Conservation (phyloP, 2,113 vertebrate genomes). For the Heteronetta atricapilla region DNA sequence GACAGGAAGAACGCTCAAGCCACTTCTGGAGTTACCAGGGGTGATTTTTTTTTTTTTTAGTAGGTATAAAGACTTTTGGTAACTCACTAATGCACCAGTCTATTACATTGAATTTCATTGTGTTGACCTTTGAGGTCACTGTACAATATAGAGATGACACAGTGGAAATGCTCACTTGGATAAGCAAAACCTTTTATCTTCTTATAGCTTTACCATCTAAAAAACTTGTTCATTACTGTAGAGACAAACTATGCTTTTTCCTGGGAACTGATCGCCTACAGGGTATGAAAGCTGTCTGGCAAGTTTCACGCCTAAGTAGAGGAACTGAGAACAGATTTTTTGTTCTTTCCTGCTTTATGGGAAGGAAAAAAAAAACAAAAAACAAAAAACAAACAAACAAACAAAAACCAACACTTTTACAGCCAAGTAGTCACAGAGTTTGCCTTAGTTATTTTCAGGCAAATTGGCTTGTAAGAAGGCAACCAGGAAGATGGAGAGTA, state of each 20-base stretch:
- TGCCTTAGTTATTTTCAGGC: neutral
- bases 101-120: neutral
- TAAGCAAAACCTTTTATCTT: neutral
- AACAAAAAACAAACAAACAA: neutral
- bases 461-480: neutral
- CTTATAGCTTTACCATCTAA: neutral
- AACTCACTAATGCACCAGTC: neutral
- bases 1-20: neutral
- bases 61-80: neutral
- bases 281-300: neutral
- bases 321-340: neutral
- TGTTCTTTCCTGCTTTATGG: neutral
- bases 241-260: neutral
- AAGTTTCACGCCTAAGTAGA: conserved; percentile 24
- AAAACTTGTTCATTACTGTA: neutral
- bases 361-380: neutral
- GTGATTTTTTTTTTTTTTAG: neutral
- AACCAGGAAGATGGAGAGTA: neutral
- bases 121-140: neutral
- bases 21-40: neutral
- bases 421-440: neutral
- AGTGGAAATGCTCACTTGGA: neutral
- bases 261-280: neutral
- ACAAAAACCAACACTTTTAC: neutral
- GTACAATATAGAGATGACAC: neutral